These are phyloP conservation scores for Virgularia gustaviana DNA, from an alignment of 92 coral and sea anemone species.

Conservation along the genomic window DNA sequence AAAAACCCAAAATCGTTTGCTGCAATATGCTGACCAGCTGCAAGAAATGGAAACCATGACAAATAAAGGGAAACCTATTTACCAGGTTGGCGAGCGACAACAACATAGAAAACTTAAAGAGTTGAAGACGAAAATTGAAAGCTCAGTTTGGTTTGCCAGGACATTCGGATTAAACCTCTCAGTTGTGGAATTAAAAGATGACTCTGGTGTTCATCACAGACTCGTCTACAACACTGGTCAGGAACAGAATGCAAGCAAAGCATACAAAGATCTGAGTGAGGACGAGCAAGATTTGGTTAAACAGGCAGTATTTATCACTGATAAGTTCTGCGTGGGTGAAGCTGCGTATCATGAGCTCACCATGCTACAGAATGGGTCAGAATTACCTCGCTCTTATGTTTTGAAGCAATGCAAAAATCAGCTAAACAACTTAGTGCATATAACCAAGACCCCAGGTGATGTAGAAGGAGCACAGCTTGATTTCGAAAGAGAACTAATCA, in stretches of 20 bases:
- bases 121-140: slow-evolving; percentile 38
- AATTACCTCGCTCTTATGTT: background rate
- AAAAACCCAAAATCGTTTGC: background rate
- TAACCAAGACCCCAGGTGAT: background rate
- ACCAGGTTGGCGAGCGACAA: background rate
- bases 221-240: background rate
- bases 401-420: background rate
- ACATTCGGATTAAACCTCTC: slow-evolving; percentile 34
- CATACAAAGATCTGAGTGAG: slow-evolving; percentile 21
- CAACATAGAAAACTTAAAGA: background rate
- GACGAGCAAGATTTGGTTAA: slow-evolving; percentile 47
- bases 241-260: slow-evolving; percentile 5
- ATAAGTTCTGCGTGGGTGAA: slow-evolving; percentile 36
- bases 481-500: background rate
- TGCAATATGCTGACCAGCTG: background rate
- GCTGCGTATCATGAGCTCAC: slow-evolving; percentile 19
- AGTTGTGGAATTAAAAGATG: slow-evolving; percentile 33
- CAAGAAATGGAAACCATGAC: background rate
- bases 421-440: background rate
- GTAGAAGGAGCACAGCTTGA: slow-evolving; percentile 1
- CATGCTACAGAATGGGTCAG: background rate
- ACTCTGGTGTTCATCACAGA: slow-evolving; percentile 11
- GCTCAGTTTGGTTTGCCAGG: slow-evolving; percentile 46
- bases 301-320: slow-evolving; percentile 20
- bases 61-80: background rate